Evolutionary conservation across 2,113 vertebrate species (phyloP).

Genomic region (Grammomys dolichurus): DNA sequence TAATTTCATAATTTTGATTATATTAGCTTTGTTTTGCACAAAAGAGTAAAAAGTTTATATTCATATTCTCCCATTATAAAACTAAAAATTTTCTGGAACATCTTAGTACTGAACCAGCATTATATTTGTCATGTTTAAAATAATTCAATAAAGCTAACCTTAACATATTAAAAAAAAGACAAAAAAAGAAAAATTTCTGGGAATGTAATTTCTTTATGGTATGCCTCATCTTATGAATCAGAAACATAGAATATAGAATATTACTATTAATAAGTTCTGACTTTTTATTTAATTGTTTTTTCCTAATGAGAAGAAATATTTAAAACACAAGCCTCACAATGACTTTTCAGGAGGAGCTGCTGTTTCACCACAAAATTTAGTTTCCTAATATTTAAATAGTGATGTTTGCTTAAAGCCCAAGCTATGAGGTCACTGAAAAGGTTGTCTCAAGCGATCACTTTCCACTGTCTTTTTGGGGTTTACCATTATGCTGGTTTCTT

Average conservation of each 20-base stretch:
- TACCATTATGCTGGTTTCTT: background rate
- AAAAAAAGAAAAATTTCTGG: background rate
- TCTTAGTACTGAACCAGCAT: background rate
- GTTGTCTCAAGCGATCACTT: background rate
- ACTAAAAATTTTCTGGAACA: conserved; percentile 38
- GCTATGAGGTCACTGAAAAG: background rate
- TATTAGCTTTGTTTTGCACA: conserved; percentile 52
- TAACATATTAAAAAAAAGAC: background rate
- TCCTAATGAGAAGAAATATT: background rate
- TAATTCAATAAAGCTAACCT: conserved; percentile 48
- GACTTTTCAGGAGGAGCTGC: background rate
- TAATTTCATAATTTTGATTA: conserved; percentile 54
- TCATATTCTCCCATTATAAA: conserved; percentile 20
- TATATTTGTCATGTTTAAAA: conserved; percentile 56
- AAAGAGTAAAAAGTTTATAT: conserved; percentile 8
- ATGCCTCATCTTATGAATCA: background rate
- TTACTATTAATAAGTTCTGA: background rate
- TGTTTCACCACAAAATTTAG: background rate
- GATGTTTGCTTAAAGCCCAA: background rate
- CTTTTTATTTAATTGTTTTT: background rate
- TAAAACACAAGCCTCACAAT: background rate
- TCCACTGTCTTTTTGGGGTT: background rate
- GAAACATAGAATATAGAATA: background rate
- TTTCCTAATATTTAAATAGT: background rate
- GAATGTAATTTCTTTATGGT: background rate